These are phyloP conservation scores for Caenorhabditis sp. DNA, from an alignment of 2,888 invertebrate genomes.

Conservation along the genomic window DNA sequence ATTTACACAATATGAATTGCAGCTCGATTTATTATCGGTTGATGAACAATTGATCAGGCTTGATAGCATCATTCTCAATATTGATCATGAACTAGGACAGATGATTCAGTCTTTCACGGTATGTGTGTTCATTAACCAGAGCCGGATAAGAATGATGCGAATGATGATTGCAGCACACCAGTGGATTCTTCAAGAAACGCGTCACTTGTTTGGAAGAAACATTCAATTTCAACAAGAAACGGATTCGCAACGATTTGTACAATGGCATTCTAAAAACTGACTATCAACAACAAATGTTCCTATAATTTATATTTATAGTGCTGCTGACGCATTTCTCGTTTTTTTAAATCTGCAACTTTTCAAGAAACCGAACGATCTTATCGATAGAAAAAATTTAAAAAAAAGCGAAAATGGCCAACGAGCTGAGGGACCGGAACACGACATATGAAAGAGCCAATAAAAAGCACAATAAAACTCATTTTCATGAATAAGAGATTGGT, in stretches of 20 bases:
- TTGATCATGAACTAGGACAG: slow-evolving; percentile 48
- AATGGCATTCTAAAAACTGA: slow-evolving; percentile 20
- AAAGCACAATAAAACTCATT: too few relatives aligned
- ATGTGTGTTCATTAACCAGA: neutral
- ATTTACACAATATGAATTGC: neutral
- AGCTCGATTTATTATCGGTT: slow-evolving; percentile 46
- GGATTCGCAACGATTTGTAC: slow-evolving; percentile 46
- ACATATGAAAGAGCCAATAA: too few relatives aligned
- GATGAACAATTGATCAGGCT: slow-evolving; percentile 53
- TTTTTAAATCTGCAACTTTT: too few relatives aligned
- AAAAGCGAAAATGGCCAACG: too few relatives aligned
- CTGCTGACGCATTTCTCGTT: too few relatives aligned
- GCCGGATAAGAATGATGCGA: neutral
- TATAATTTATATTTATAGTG: too few relatives aligned
- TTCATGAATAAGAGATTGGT: too few relatives aligned
- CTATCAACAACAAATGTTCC: too few relatives aligned
- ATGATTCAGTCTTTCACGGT: slow-evolving; percentile 60
- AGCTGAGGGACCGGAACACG: too few relatives aligned
- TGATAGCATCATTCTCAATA: slow-evolving; percentile 16
- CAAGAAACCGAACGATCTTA: too few relatives aligned
- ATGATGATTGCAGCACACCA: slow-evolving; percentile 42
- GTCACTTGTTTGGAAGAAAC: slow-evolving; percentile 57
- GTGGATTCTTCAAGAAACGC: slow-evolving; percentile 49
- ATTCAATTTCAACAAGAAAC: slow-evolving; percentile 50
- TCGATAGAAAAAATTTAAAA: too few relatives aligned